Evolutionary conservation across 2,797 vertebrate species (phyloP).

Genomic region (Phylloscopus collybita): DNA sequence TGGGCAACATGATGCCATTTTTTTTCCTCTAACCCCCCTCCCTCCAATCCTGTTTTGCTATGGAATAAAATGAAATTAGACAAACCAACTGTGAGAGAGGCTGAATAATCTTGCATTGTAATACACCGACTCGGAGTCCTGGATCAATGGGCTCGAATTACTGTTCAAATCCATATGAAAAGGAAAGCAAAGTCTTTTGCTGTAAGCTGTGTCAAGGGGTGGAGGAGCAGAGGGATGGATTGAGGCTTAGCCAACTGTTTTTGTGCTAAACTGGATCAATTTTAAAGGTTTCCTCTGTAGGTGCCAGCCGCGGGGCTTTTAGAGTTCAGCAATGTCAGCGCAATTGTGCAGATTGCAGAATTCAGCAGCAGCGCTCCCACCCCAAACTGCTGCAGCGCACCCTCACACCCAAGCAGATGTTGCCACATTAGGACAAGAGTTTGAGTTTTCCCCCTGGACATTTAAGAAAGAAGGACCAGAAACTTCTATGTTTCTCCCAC

Average conservation of each 20-base stretch:
- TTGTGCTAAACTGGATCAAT: slow-evolving; percentile 62
- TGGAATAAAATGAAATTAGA: slow-evolving; percentile 35
- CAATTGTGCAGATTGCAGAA: slow-evolving; percentile 17
- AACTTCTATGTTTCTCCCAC: background rate
- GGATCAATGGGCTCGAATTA: slow-evolving; percentile 64
- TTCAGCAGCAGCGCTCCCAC: slow-evolving; percentile 22
- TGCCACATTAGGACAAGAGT: background rate
- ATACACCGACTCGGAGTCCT: slow-evolving; percentile 20
- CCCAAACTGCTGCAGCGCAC: background rate
- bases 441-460: background rate
- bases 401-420: background rate
- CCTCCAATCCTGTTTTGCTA: background rate
- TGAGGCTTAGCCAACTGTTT: slow-evolving; percentile 50
- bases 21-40: background rate
- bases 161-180: slow-evolving; percentile 50
- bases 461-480: background rate
- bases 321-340: slow-evolving; percentile 58
- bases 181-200: slow-evolving; percentile 55
- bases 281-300: slow-evolving; percentile 65
- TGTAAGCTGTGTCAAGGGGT: slow-evolving; percentile 48
- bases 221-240: background rate
- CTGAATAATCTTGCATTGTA: slow-evolving; percentile 51
- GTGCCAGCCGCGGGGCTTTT: slow-evolving; percentile 40
- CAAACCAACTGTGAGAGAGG: background rate
- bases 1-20: background rate